These are phyloP conservation scores for Synanthedon andrenaeformis DNA, from an alignment of 2,888 invertebrate species.

Conservation along the genomic window DNA sequence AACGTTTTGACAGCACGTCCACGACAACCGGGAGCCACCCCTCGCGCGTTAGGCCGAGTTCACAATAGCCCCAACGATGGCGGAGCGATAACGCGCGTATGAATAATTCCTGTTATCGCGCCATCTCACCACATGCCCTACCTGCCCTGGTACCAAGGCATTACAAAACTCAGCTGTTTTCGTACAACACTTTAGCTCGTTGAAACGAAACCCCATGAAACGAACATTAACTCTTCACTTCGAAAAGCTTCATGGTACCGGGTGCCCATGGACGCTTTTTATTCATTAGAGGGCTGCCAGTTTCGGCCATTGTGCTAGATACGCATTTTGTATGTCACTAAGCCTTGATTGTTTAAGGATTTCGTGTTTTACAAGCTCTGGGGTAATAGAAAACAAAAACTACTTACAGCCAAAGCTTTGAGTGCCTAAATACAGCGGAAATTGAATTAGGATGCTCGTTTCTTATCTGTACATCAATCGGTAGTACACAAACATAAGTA, in stretches of 20 bases:
- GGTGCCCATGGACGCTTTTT: slow-evolving; percentile 50
- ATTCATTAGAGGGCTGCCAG: slow-evolving; percentile 61
- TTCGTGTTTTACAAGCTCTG: slow-evolving; percentile 43
- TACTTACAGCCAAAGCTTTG: slow-evolving; percentile 15
- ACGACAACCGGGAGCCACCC: slow-evolving; percentile 62
- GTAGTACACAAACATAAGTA: too few relatives aligned
- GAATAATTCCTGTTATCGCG: slow-evolving; percentile 69
- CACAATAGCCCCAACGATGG: slow-evolving; percentile 65
- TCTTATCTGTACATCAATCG: slow-evolving; percentile 18
- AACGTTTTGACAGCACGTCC: slow-evolving; percentile 62
- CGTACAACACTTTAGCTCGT: slow-evolving; percentile 22
- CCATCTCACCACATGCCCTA: slow-evolving; percentile 70
- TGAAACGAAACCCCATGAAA: slow-evolving; percentile 8
- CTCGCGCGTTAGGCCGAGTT: slow-evolving; percentile 55
- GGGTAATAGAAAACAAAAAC: slow-evolving; percentile 47
- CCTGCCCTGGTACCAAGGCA: slow-evolving; percentile 58
- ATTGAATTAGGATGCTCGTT: slow-evolving; percentile 32
- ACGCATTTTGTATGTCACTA: slow-evolving; percentile 52
- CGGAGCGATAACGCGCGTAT: slow-evolving; percentile 65
- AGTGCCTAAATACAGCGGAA: slow-evolving; percentile 27
- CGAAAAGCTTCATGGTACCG: slow-evolving; percentile 31
- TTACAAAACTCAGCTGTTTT: slow-evolving; percentile 27
- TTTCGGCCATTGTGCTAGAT: slow-evolving; percentile 61
- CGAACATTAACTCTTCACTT: not conserved
- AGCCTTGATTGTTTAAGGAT: slow-evolving; percentile 55